Evolutionary conservation across 2,888 invertebrate species (phyloP), one percentile per base, ranked within the genome.

Genomic region (Caenorhabditis macrosperma): DNA sequence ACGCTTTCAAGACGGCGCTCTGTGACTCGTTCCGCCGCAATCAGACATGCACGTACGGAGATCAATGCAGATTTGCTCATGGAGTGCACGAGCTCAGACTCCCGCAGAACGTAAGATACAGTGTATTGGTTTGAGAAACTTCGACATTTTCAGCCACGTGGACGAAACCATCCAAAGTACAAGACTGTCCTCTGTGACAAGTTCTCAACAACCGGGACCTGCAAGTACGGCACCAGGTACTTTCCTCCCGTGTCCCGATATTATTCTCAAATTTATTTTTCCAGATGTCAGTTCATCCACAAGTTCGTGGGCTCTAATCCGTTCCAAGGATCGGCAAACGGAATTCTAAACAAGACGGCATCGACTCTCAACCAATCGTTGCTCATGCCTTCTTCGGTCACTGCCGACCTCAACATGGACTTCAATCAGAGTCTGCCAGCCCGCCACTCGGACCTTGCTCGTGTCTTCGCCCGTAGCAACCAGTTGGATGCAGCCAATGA

Each of bases 161-260:
- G 86, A 57, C 59, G 82, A 7, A 78, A 78, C 50, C 86, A 86
- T 81, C 86, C 86, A 54, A 86, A 86, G 72, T 86, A 86, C 82
- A 86, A 86, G 75, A 86, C 86, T 17, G 82, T 83, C 20, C 82
- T 86, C 22, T 86, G 86, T 52, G 84, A 84, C 75, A 86, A 86
- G 69, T 86, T 86, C 66, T 79, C 79, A 38, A 74, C 67, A 1
- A 81, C 81, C 7, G 84, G 84, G 10, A 77, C 54, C 22, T 84
- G 84, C 74, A 76, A 75, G 44, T 84, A 84, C 55, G 84, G 82
- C 0, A 74, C 72, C 30, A 54, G 80, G 77, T 67, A 20, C 10
- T 30, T 10, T 7, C 10, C 10, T 12, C 4, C 28, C 20, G 15
- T 38, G 10, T 12, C 17, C 20, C 52, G 0, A n/a, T n/a, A n/a